A percentile compares a stretch with the other conserved stretches of the same genome.
Evolutionary conservation across 2,888 invertebrate genomes (phyloP).

Genomic region (Drosophila percnosoma): DNA sequence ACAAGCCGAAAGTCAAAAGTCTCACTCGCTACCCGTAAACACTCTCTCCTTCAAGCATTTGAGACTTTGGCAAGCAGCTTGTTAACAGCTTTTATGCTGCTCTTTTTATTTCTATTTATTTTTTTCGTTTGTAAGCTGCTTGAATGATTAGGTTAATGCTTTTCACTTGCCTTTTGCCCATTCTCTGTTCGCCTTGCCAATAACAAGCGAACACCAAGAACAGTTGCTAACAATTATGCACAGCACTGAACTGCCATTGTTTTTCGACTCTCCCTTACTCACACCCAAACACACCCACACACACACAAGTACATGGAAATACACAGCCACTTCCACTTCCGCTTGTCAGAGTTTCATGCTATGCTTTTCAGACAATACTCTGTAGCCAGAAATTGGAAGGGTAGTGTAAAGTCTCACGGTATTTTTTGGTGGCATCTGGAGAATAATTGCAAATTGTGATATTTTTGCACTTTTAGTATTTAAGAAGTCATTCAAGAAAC

Average conservation of each 20-base stretch:
- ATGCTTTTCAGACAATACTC: constrained; percentile 31
- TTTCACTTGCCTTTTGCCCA: constrained; percentile 29
- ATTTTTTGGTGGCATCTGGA: background rate
- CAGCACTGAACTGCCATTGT: constrained; percentile 38
- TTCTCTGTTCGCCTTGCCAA: constrained; percentile 18
- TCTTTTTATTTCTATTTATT: background rate
- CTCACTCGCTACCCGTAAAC: constrained; percentile 4
- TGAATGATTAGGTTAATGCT: constrained; percentile 29
- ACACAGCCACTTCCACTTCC: constrained; percentile 44
- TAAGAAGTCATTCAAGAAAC: background rate
- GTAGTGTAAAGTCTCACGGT: background rate
- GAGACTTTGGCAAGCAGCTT: constrained; percentile 15
- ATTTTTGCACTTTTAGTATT: background rate
- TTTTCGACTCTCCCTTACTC: constrained; percentile 14
- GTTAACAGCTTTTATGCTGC: constrained; percentile 14
- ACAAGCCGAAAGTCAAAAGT: constrained; percentile 24
- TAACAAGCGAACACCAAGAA: constrained; percentile 23
- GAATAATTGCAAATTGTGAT: background rate
- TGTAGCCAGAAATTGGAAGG: background rate
- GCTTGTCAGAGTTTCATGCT: constrained; percentile 33
- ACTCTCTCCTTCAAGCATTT: background rate
- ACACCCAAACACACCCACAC: background rate
- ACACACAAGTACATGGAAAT: constrained; percentile 14
- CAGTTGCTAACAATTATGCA: constrained; percentile 53
- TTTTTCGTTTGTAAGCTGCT: constrained; percentile 21